phyloP scores from a whole-genome alignment of 2,888 invertebrate species.

The Synanthedon tipuliformis region DNA sequence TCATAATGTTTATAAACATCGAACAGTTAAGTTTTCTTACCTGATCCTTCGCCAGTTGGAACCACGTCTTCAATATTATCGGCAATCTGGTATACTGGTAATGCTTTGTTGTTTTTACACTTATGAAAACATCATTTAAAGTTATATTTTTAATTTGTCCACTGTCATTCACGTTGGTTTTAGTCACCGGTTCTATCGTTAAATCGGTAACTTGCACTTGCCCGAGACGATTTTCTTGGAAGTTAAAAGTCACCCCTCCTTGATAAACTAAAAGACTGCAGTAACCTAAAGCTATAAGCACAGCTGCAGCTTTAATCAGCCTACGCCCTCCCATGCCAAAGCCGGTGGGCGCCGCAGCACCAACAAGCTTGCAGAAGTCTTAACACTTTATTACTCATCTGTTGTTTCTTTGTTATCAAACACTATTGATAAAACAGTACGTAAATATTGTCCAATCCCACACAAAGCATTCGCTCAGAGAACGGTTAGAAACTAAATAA shows the following conservation, averaged over 20 bases:
- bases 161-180: slow-evolving; percentile 45
- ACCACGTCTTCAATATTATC: slow-evolving; percentile 94
- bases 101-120: slow-evolving; percentile 93
- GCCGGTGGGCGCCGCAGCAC: slow-evolving; percentile 50
- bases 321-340: slow-evolving; percentile 59
- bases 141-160: slow-evolving; percentile 70
- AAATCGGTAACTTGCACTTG: slow-evolving; percentile 56
- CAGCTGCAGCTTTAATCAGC: slow-evolving; percentile 61
- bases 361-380: slow-evolving; percentile 36
- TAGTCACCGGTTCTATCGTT: slow-evolving; percentile 65
- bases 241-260: slow-evolving; percentile 62
- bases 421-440: slow-evolving; percentile 33
- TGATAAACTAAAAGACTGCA: slow-evolving; percentile 74
- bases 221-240: slow-evolving; percentile 56
- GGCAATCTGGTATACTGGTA: slow-evolving; percentile 88
- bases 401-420: slow-evolving; percentile 52
- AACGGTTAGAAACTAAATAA: slow-evolving; percentile 69
- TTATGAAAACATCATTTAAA: slow-evolving; percentile 91
- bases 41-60: slow-evolving; percentile 90
- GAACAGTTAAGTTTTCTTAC: slow-evolving; percentile 55
- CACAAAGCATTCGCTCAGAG: slow-evolving; percentile 30
- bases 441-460: slow-evolving; percentile 15
- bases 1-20: slow-evolving; percentile 10
- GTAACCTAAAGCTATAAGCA: slow-evolving; percentile 68
- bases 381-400: slow-evolving; percentile 59